Evolutionary conservation across 2,888 invertebrate species (phyloP), one percentile per base, ranked within the genome.

Genomic region (Xylota sylvarum): DNA sequence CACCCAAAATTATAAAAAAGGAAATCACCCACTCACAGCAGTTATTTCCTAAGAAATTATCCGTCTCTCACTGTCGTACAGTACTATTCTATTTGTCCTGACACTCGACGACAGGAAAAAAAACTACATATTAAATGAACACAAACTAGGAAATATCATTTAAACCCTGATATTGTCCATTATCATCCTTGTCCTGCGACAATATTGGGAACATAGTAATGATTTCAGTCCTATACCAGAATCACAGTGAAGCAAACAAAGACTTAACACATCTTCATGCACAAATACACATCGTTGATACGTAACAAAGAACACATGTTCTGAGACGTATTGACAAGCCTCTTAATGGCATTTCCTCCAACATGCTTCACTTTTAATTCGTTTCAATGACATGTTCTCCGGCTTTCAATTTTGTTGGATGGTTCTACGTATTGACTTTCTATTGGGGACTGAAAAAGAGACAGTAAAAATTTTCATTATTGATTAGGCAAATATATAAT

Each of bases 161-260:
- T 60, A 50, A 72, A 23, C 35, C 6, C 48, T 67, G 48, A 50
- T 50, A 58, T 52, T 50, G 52, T 62, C 69, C 50, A 78, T 74
- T 74, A 60, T 69, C 69, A 67, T 60, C 43, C 50, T 37, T 46
- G 46, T 56, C 27, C 55, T 35, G 12, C 6, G 17, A 64, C 30
- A 74, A 43, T 74, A 78, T 78, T 69, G 52, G 32, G 50, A 19
- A 60, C 37, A 69, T 69, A 60, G 69, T 69, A 43, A 69, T 69
- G 77, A 40, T 37, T 60, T 60, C 52, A 69, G 62, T 60, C 50
- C 48, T 37, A 19, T 46, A 40, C n/a, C 37, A 37, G 50, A 69
- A 77, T 67, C 56, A 50, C 46, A 67, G 58, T 27, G n/a, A 46
- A 30, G 48, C 32, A 40, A 17, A 30, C 40, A 52, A 52, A 40